Conservation (phyloP, 2,888 invertebrate species). For the Chymomyza amoena region DNA sequence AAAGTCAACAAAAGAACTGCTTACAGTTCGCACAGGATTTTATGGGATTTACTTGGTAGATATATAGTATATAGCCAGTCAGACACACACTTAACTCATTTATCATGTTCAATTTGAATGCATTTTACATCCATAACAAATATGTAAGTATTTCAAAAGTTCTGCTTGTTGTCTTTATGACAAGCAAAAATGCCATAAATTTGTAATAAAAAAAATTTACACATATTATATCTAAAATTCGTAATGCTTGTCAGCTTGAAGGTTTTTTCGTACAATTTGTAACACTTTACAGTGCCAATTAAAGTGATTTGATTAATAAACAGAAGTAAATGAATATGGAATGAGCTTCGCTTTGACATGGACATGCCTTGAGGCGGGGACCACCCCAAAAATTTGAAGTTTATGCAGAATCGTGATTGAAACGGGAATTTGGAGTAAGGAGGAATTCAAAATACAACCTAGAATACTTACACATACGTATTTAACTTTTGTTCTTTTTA, state of each 20-base stretch:
- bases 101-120: slow-evolving; percentile 49
- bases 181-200: slow-evolving; percentile 45
- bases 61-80: background rate
- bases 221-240: slow-evolving; percentile 44
- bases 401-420: background rate
- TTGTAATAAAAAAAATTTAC: slow-evolving; percentile 32
- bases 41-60: background rate
- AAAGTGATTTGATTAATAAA: slow-evolving; percentile 23
- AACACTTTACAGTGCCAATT: slow-evolving; percentile 12
- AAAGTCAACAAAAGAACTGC: slow-evolving; percentile 55
- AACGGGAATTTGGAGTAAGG: too few species aligned
- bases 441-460: too few species aligned
- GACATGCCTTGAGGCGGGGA: background rate
- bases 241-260: slow-evolving; percentile 49
- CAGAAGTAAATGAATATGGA: background rate
- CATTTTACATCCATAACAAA: slow-evolving; percentile 47
- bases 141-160: slow-evolving; percentile 28
- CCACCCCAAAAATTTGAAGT: background rate
- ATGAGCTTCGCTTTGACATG: background rate
- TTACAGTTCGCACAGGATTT: slow-evolving; percentile 30
- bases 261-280: background rate
- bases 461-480: too few species aligned
- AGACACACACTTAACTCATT: slow-evolving; percentile 7
- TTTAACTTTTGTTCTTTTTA: too few species aligned
- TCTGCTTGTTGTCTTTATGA: slow-evolving; percentile 57